Conservation (phyloP, 2,797 vertebrate species). For the Harpagifer antarcticus region DNA sequence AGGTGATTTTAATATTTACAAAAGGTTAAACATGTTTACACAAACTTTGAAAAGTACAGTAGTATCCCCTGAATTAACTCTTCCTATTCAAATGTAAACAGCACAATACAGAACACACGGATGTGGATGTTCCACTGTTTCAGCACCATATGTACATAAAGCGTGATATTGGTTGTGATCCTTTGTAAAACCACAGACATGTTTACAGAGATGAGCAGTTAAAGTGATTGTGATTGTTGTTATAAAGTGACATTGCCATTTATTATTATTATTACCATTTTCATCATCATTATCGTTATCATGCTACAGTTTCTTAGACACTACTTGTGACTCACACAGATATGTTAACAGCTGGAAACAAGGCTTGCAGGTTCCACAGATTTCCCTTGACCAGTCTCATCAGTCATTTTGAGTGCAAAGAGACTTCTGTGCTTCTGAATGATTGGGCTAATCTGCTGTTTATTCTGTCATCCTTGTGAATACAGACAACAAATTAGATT, state of each 20-base stretch:
- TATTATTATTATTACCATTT: not conserved
- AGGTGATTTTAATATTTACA: not conserved
- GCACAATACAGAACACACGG: not conserved
- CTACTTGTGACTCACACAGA: not conserved
- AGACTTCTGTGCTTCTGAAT: not conserved
- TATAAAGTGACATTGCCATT: slow-evolving; percentile 1
- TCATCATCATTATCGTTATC: not conserved
- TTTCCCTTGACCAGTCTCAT: not conserved
- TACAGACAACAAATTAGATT: slow-evolving; percentile 58
- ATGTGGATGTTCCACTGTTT: not conserved
- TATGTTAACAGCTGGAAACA: no score
- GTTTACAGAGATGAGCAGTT: not conserved
- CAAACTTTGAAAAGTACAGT: not conserved
- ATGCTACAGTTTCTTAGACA: slow-evolving; percentile 5
- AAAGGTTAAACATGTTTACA: not conserved
- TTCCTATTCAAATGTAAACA: not conserved
- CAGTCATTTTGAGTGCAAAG: not conserved
- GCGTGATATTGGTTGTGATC: not conserved
- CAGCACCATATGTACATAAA: not conserved
- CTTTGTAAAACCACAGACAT: not conserved
- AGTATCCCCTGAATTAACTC: not conserved
- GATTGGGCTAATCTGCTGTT: not conserved
- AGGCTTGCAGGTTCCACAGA: not conserved
- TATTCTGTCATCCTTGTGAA: no score
- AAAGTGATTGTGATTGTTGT: not conserved